These are phyloP conservation scores for Coccyzus lansbergi DNA, from an alignment of 2,797 vertebrate species.

Conservation along the genomic window DNA sequence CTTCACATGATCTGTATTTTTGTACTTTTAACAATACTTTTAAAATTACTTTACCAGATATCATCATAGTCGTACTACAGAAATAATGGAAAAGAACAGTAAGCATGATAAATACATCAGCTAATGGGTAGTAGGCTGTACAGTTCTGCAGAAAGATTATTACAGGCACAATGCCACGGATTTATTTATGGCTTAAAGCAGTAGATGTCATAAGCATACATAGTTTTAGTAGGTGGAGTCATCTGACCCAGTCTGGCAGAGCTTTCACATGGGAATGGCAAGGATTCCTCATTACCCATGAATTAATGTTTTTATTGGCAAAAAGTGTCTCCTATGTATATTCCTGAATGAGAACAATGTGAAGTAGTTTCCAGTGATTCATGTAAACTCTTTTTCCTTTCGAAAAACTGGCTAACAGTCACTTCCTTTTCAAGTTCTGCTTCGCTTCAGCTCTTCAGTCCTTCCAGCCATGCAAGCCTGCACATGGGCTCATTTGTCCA, in stretches of 20 bases:
- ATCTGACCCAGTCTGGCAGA: conserved; percentile 63
- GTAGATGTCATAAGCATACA: conserved; percentile 50
- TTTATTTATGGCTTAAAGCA: conserved; percentile 65
- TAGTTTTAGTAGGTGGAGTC: conserved; percentile 66
- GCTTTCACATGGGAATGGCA: conserved; percentile 50
- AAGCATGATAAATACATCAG: conserved; percentile 60
- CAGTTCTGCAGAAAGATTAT: conserved; percentile 47
- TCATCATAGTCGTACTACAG: not conserved
- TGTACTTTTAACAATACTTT: conserved; percentile 25
- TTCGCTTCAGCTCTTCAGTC: conserved; percentile 1
- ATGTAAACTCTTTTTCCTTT: conserved; percentile 11
- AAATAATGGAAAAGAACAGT: conserved; percentile 57
- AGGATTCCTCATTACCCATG: conserved; percentile 33
- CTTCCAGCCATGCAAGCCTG: not conserved
- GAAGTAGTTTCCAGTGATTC: conserved; percentile 48
- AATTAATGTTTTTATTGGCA: conserved; percentile 69
- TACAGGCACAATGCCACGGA: conserved; percentile 58
- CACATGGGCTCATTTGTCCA: not conserved
- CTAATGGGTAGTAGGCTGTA: conserved; percentile 47
- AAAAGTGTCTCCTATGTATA: conserved; percentile 35
- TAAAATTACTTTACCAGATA: conserved; percentile 46
- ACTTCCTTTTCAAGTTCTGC: conserved; percentile 36
- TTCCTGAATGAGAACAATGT: conserved; percentile 54
- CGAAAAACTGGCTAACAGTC: conserved; percentile 14
- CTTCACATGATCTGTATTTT: not conserved